Evolutionary conservation across 92 coral and sea anemone species (phyloP).

Genomic region (Nematostella vectensis): DNA sequence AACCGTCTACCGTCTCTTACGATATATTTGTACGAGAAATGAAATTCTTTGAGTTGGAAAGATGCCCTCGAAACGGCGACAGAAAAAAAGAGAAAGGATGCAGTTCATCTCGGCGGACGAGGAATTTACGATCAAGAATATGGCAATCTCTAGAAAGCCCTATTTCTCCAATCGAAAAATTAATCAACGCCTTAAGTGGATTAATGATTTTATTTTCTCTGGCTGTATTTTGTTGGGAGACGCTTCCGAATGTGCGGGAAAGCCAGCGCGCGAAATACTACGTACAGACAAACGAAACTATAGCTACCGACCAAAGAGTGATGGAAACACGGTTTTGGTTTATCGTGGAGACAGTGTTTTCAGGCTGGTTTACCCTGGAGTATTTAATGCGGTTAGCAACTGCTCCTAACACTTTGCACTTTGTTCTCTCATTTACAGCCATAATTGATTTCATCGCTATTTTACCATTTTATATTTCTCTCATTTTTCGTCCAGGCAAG

Average conservation of each 20-base stretch:
- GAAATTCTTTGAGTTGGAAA: conserved; percentile 66
- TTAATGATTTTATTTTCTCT: conserved; percentile 47
- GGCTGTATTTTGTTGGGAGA: conserved; percentile 58
- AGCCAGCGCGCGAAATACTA: conserved; percentile 9
- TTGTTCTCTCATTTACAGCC: conserved; percentile 43
- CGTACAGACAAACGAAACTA: conserved; percentile 14
- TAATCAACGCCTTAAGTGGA: conserved; percentile 37
- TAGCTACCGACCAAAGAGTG: conserved; percentile 12
- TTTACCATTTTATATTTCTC: conserved; percentile 48
- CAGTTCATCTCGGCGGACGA: conserved; percentile 1
- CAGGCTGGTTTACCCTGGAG: conserved; percentile 79
- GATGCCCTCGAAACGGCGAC: conserved; percentile 7
- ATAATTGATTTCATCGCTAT: conserved; percentile 57
- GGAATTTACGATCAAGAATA: conserved; percentile 24
- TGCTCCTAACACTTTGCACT: conserved; percentile 42
- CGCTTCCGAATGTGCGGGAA: conserved; percentile 42
- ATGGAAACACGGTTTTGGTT: conserved; percentile 38
- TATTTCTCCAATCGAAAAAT: conserved; percentile 39
- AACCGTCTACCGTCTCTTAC: conserved; percentile 77
- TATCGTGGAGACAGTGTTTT: conserved; percentile 53
- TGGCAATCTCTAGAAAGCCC: conserved; percentile 79
- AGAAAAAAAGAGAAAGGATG: not conserved
- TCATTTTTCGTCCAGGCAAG: conserved; percentile 10
- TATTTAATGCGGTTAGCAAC: conserved; percentile 46
- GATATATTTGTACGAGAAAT: conserved; percentile 64